Evolutionary conservation across 2,797 vertebrate species (phyloP).

Genomic region (Sebastes flavidus): DNA sequence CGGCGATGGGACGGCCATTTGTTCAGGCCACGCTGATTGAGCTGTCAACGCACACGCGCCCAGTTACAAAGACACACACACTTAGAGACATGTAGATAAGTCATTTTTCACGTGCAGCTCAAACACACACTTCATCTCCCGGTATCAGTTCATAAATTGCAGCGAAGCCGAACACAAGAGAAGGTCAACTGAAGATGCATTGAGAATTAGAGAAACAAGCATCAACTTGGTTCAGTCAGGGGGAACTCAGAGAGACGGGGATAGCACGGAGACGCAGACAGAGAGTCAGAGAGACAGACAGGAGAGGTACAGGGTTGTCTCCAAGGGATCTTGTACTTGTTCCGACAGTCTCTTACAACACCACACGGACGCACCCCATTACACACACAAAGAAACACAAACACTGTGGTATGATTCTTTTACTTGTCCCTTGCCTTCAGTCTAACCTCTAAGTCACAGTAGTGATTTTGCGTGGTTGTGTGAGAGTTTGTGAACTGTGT

Average conservation of each 20-base stretch:
- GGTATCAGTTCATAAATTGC: slow-evolving; percentile 50
- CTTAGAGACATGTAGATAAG: slow-evolving; percentile 58
- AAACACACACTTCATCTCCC: slow-evolving; percentile 36
- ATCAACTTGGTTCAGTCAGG: slow-evolving; percentile 14
- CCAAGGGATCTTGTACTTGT: slow-evolving; percentile 46
- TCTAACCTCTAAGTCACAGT: slow-evolving; percentile 15
- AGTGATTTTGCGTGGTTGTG: background rate
- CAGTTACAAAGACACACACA: slow-evolving; percentile 25
- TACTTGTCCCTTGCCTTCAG: slow-evolving; percentile 8
- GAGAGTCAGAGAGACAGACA: slow-evolving; percentile 14
- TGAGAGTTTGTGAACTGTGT: background rate
- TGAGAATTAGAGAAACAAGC: slow-evolving; percentile 50
- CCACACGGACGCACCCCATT: slow-evolving; percentile 44
- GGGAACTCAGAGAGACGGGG: slow-evolving; percentile 13
- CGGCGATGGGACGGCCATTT: slow-evolving; percentile 60
- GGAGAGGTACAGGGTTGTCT: slow-evolving; percentile 26
- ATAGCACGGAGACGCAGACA: background rate
- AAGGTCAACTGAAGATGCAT: slow-evolving; percentile 68
- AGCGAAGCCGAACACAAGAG: slow-evolving; percentile 50
- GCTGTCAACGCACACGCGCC: slow-evolving; percentile 59
- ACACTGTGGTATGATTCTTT: slow-evolving; percentile 19
- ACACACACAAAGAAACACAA: slow-evolving; percentile 40
- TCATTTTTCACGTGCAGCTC: slow-evolving; percentile 34
- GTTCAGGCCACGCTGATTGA: slow-evolving; percentile 74
- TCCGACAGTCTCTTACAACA: slow-evolving; percentile 48